Conservation (phyloP, 2,888 invertebrate species). For the Atherix ibis region DNA sequence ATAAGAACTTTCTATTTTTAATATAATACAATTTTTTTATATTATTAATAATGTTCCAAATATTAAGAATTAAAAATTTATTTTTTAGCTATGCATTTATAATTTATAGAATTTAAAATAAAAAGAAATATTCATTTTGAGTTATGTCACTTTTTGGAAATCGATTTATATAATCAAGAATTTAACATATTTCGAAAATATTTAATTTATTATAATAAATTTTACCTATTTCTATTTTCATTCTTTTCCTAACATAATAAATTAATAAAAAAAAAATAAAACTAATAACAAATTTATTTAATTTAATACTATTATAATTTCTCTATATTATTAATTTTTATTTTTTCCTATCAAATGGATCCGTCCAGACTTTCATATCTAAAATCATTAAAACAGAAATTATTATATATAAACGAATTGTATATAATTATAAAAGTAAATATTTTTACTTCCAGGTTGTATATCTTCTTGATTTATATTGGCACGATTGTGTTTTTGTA, state of each 20-base stretch:
- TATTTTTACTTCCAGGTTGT: constrained; percentile 38
- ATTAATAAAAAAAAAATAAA: background rate
- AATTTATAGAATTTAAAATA: too few species aligned
- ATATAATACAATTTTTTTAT: too few species aligned
- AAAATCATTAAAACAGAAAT: constrained; percentile 15
- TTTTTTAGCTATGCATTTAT: too few species aligned
- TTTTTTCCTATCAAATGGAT: constrained; percentile 35
- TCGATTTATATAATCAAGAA: too few species aligned
- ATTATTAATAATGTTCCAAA: too few species aligned
- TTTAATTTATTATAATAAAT: background rate
- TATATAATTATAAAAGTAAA: background rate
- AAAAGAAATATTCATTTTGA: too few species aligned
- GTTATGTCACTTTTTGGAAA: too few species aligned
- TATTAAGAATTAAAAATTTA: too few species aligned
- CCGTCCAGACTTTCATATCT: constrained; percentile 40
- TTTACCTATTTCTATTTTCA: background rate
- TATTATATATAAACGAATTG: constrained; percentile 3
- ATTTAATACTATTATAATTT: background rate
- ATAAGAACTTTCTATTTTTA: too few species aligned
- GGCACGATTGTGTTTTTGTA: constrained; percentile 34
- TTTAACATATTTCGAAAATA: too few species aligned
- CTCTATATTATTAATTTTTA: background rate
- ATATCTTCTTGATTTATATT: constrained; percentile 37
- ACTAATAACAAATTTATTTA: background rate
- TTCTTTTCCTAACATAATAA: background rate